Base-by-base conservation (phyloP, 2,888 invertebrate genomes). In the Mayetiola destructor region DNA sequence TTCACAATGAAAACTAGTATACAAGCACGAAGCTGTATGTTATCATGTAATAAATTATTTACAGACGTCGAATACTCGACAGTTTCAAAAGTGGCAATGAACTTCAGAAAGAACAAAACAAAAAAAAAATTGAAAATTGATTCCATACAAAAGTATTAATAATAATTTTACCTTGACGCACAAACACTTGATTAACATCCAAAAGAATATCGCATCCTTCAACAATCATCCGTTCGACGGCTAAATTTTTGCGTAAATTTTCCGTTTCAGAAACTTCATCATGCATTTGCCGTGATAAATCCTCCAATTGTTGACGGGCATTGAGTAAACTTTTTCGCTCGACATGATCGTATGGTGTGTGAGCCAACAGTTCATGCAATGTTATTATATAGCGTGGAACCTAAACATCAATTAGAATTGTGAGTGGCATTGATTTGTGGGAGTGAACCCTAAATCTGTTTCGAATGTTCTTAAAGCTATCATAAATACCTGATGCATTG, bases 261-360 rank as follows among this genome's bases (percentile, higher is more conserved):
- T 93, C 92, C 0, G 92, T 93, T 72, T 92, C 92, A 66, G 91
- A 91, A 35, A 87, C 87, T 84, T 88, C 63, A 40, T 64, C 63
- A 57, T 64, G 64, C 64, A 64, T 63, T 59, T 64, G 63, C 14
- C 62, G 72, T 0, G 85, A 86, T 8, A 87, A 77, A 67, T 91
- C 89, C 69, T 93, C 92, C 1, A 93, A 77, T 66, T 91, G 89
- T 62, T 85, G 84, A 56, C 88, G 78, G 40, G 92, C 91, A 66
- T 88, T 89, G 68, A 90, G 88, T 63, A 93, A 75, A 65, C 88
- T 88, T 69, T 88, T 86, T 16, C 91, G 77, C 73, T 93, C 92
- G 57, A 93, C 92, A 73, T 93, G 93, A 73, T 92, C 89, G 70
- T 91, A 88, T 1, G 93, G 92, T 0, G 93, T 93, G 72, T 92